phyloP scores from a whole-genome alignment of 2,797 vertebrate species.

The Lithobates pipiens region DNA sequence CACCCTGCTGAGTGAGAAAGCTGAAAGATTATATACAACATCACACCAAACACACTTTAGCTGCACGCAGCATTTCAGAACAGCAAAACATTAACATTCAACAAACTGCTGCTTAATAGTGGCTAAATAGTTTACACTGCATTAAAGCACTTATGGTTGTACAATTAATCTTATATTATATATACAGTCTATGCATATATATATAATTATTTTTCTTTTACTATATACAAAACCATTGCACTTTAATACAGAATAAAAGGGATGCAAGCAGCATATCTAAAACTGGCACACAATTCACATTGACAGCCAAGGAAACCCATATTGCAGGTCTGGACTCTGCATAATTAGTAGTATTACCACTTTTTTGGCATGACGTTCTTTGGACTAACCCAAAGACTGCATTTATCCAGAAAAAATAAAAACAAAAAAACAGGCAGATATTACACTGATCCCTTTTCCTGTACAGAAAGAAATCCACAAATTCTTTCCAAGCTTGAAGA shows the following conservation, averaged over 20 bases:
- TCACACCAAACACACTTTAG: constrained; percentile 57
- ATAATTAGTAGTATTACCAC: constrained; percentile 76
- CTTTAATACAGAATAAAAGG: constrained; percentile 51
- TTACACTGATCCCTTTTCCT: constrained; percentile 60
- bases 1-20: neutral
- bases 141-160: constrained; percentile 26
- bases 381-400: constrained; percentile 67
- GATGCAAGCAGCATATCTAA: constrained; percentile 76
- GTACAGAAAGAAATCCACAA: constrained; percentile 65
- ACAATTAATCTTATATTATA: constrained; percentile 2
- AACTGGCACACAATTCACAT: constrained; percentile 80
- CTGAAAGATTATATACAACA: constrained; percentile 37
- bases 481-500: constrained; percentile 66
- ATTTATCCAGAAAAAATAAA: constrained; percentile 62
- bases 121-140: constrained; percentile 60
- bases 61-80: constrained; percentile 61
- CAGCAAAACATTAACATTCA: constrained; percentile 58
- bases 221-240: constrained; percentile 62
- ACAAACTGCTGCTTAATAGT: constrained; percentile 62
- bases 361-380: constrained; percentile 65
- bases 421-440: constrained; percentile 57
- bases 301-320: constrained; percentile 68
- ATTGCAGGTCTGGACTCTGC: constrained; percentile 69
- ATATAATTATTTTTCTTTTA: neutral
- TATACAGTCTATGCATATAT: constrained; percentile 25